Conservation (phyloP, 2,797 vertebrate species). For the Hemitrygon akajei region DNA sequence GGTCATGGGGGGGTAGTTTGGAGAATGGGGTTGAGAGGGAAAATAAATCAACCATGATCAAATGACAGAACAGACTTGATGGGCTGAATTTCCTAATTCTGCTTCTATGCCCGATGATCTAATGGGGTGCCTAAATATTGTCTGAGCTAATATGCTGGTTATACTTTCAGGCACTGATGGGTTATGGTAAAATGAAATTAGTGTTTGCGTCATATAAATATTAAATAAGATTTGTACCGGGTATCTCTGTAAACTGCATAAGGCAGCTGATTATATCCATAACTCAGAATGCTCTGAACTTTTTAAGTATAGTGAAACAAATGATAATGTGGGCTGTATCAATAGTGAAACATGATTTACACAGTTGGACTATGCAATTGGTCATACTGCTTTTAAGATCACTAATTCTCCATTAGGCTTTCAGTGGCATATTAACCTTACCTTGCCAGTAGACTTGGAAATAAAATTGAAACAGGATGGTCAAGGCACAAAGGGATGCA, state of each 20-base stretch:
- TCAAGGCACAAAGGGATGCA: not conserved
- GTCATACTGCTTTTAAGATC: not conserved
- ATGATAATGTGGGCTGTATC: not conserved
- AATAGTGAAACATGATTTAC: not conserved
- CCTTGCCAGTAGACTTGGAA: not conserved
- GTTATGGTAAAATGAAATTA: not conserved
- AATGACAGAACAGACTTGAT: too few species aligned
- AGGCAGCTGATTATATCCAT: not conserved
- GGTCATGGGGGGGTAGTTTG: too few species aligned
- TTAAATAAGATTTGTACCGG: not conserved
- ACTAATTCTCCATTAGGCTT: not conserved
- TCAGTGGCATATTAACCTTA: not conserved
- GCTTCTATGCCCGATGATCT: too few species aligned
- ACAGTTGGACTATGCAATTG: not conserved
- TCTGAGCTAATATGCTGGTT: not conserved
- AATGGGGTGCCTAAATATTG: not conserved
- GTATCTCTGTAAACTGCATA: not conserved
- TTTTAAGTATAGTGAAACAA: not conserved
- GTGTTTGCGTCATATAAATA: not conserved
- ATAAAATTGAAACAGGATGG: not conserved
- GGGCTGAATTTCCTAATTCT: too few species aligned
- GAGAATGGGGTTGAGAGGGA: too few species aligned
- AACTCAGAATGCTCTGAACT: not conserved
- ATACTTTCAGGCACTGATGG: not conserved
- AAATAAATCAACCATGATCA: too few species aligned